Conservation (phyloP, 2,113 vertebrate genomes). For the Myiozetetes cayanensis region DNA sequence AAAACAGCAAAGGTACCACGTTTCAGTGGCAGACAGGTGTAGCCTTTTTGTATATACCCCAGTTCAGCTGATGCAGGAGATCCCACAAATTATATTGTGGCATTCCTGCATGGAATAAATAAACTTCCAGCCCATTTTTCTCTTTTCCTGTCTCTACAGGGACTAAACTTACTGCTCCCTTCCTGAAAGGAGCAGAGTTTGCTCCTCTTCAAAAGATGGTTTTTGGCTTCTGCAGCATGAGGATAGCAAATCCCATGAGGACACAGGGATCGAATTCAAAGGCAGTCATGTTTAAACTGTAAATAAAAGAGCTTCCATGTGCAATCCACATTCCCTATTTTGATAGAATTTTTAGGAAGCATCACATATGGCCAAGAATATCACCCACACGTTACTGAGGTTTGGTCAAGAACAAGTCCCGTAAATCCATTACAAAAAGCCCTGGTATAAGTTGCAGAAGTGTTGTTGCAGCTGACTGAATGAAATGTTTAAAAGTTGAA, state of each 20-base stretch:
- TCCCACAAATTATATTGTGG: not conserved
- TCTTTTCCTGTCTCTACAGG: not conserved
- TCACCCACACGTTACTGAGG: rapidly evolving
- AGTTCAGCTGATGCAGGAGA: not conserved
- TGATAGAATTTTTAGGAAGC: not conserved
- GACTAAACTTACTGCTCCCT: not conserved
- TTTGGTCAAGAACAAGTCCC: not conserved
- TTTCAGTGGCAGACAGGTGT: not conserved
- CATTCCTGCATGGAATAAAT: not conserved
- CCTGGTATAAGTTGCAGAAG: not conserved
- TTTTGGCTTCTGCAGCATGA: not conserved
- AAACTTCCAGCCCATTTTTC: not conserved
- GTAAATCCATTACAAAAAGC: not conserved
- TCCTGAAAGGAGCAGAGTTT: not conserved
- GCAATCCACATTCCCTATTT: not conserved
- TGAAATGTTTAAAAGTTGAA: not conserved
- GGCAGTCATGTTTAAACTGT: not conserved
- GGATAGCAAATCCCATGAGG: not conserved
- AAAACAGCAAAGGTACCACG: not conserved
- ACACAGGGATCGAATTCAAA: not conserved
- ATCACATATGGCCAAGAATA: not conserved
- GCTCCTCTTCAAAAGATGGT: not conserved
- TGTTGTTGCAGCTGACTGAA: not conserved
- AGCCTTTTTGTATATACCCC: not conserved
- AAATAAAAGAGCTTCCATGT: not conserved